phyloP scores from a whole-genome alignment of 2,113 vertebrate species.

The Entosphenus tridentatus region DNA sequence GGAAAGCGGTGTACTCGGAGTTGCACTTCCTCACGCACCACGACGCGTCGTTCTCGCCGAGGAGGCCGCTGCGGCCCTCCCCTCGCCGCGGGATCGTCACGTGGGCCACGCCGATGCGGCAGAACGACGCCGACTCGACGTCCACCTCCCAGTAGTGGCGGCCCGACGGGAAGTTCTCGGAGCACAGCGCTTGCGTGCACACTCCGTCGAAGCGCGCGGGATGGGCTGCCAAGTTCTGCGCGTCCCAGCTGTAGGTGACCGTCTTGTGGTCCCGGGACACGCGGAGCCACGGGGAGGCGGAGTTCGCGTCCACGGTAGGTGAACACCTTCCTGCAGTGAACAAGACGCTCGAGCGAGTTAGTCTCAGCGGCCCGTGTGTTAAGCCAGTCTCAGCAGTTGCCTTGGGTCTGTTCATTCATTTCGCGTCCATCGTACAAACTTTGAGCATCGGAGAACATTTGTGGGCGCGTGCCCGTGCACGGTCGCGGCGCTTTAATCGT shows the following conservation, averaged over 20 bases:
- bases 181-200: background rate
- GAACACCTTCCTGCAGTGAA: no score
- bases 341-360: no score
- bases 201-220: slow-evolving; percentile 1
- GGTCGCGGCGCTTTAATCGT: no score
- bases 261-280: background rate
- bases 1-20: background rate
- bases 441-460: no score
- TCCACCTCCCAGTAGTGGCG: slow-evolving; percentile 2
- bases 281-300: background rate
- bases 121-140: background rate
- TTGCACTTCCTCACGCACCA: background rate
- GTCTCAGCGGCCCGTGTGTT: no score
- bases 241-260: background rate
- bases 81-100: background rate
- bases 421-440: no score
- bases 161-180: background rate
- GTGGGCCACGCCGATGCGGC: background rate
- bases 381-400: no score
- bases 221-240: background rate
- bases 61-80: background rate
- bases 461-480: no score
- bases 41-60: background rate
- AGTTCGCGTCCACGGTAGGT: background rate
- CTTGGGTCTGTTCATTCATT: no score